Conservation (phyloP, 2,888 invertebrate species). For the Gortyna flavago region DNA sequence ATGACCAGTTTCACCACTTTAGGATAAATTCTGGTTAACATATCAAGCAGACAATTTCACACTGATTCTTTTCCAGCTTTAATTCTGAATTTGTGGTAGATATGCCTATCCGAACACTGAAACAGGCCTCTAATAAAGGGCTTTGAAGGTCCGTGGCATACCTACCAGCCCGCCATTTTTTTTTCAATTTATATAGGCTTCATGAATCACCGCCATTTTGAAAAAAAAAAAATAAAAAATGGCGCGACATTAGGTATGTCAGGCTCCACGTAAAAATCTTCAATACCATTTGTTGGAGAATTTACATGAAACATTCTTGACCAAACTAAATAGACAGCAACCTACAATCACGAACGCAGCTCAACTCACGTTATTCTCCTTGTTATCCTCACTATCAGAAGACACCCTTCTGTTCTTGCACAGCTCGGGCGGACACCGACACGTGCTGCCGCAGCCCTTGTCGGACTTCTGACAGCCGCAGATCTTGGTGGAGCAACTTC, state of each 20-base stretch:
- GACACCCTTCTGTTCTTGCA: slow-evolving; percentile 80
- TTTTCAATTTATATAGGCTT: too few relatives aligned
- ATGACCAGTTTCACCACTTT: background rate
- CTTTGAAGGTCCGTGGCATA: too few relatives aligned
- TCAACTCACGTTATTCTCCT: slow-evolving; percentile 78
- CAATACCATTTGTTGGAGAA: background rate
- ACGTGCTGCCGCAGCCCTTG: slow-evolving; percentile 83
- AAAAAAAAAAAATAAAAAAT: too few relatives aligned
- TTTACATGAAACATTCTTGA: background rate
- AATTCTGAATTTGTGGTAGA: background rate
- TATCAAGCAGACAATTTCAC: too few relatives aligned
- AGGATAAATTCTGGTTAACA: background rate
- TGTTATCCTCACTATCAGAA: slow-evolving; percentile 80
- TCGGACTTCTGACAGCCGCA: slow-evolving; percentile 91
- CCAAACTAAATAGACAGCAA: background rate
- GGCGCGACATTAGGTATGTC: too few relatives aligned
- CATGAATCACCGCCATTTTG: too few relatives aligned
- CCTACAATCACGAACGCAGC: background rate
- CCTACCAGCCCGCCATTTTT: too few relatives aligned
- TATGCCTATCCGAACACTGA: background rate
- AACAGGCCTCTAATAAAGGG: background rate
- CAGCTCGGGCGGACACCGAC: slow-evolving; percentile 87
- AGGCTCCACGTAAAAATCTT: too few relatives aligned
- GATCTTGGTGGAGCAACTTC: slow-evolving; percentile 89
- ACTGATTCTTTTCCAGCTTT: background rate